Evolutionary conservation across 1,140 invertebrate genomes (phyloP).

Genomic region (Harpegnathos saltator): DNA sequence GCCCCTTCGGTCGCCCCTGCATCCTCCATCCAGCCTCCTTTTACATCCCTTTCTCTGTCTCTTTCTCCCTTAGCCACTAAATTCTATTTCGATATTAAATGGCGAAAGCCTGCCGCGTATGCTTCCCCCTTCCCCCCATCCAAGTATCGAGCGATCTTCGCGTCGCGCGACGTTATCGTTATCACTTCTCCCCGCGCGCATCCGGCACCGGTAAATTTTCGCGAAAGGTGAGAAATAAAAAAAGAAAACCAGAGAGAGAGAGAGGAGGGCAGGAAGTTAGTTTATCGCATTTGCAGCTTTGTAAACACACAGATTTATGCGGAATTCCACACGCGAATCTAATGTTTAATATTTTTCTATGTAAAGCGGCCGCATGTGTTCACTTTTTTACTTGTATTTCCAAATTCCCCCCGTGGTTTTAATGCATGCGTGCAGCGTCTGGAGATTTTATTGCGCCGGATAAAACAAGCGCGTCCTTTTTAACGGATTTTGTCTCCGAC

Average conservation of each 20-base stretch:
- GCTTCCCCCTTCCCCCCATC: not conserved
- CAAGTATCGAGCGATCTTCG: conserved; percentile 45
- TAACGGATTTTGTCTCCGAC: not conserved
- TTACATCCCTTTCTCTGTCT: conserved; percentile 7
- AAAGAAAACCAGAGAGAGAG: too few relatives aligned
- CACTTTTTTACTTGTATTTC: not conserved
- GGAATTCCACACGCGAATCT: conserved; percentile 16
- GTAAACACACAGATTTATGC: conserved; percentile 10
- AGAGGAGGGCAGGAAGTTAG: not conserved
- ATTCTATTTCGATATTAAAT: conserved; percentile 57
- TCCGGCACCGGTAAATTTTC: conserved; percentile 20
- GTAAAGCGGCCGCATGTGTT: not conserved
- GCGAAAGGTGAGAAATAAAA: not conserved
- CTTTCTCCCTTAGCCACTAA: conserved; percentile 10
- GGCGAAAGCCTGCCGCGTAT: conserved; percentile 42
- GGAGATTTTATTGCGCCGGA: not conserved
- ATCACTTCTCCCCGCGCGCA: not conserved
- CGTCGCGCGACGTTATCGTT: conserved; percentile 35
- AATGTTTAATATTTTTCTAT: conserved; percentile 23
- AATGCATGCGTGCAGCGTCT: not conserved
- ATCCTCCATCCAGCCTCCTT: conserved; percentile 1
- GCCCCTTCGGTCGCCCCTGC: not conserved
- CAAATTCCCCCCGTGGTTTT: not conserved
- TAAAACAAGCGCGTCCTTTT: not conserved
- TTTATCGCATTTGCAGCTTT: conserved; percentile 2